Percentiles rank a stretch among this genome's conserved stretches.
Conservation (phyloP, 2,113 vertebrate species). For the Platichthys stellatus region DNA sequence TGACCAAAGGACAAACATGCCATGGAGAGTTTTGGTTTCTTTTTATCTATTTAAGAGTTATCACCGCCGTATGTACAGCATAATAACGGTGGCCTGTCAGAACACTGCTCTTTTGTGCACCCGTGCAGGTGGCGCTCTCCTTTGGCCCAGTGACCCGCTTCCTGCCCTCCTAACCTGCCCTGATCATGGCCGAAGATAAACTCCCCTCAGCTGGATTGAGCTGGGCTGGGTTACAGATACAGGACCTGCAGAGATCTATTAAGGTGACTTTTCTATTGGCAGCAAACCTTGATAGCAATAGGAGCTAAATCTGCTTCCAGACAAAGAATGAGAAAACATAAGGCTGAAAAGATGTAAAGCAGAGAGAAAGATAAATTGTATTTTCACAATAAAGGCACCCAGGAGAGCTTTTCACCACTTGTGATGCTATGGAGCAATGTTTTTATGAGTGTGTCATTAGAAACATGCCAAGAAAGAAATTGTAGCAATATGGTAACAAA, state of each 20-base stretch:
- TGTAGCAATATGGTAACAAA: neutral
- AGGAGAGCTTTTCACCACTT: neutral
- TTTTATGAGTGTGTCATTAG: neutral
- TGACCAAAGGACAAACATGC: slow-evolving; percentile 49
- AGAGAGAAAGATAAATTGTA: neutral
- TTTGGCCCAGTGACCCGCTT: slow-evolving; percentile 72
- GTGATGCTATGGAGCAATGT: neutral
- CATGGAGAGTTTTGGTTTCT: slow-evolving; percentile 31
- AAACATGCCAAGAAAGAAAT: neutral
- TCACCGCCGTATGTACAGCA: neutral
- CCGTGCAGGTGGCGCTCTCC: slow-evolving; percentile 39
- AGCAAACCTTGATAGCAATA: slow-evolving; percentile 10
- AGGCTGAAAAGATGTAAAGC: neutral
- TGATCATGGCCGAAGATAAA: slow-evolving; percentile 35
- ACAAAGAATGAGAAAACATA: neutral
- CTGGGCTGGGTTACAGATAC: slow-evolving; percentile 34
- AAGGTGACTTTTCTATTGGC: slow-evolving; percentile 8
- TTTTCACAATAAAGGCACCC: neutral
- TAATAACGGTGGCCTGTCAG: slow-evolving; percentile 18
- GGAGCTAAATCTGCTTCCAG: neutral
- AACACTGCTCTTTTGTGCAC: slow-evolving; percentile 71
- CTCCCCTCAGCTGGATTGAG: slow-evolving; percentile 42
- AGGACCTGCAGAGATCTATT: slow-evolving; percentile 33
- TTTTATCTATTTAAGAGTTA: slow-evolving; percentile 53
- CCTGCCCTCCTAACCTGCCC: slow-evolving; percentile 30